phyloP scores from a whole-genome alignment of 2,888 invertebrate genomes.

The Elegia similella region DNA sequence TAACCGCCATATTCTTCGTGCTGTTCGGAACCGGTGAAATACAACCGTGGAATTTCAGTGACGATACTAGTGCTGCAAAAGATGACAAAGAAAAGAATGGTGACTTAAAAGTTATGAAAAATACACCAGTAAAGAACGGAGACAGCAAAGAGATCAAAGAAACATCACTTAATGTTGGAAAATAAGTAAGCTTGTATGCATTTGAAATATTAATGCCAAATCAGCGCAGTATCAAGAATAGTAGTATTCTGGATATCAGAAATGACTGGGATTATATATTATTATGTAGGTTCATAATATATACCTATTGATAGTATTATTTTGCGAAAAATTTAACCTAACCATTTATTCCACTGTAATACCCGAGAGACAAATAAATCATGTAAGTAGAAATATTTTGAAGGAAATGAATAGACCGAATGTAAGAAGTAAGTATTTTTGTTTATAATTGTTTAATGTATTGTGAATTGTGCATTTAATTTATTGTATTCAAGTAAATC shows the following conservation, averaged over 20 bases:
- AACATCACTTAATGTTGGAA: conserved; percentile 53
- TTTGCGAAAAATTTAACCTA: no score
- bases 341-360: neutral
- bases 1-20: conserved; percentile 86
- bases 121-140: conserved; percentile 39
- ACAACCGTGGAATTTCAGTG: conserved; percentile 85
- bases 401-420: neutral
- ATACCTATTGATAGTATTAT: neutral
- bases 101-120: conserved; percentile 48
- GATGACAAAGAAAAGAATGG: conserved; percentile 43
- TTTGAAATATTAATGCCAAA: neutral
- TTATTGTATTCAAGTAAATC: conserved; percentile 13
- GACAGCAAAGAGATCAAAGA: conserved; percentile 57
- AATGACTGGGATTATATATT: neutral
- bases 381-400: neutral
- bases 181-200: conserved; percentile 30
- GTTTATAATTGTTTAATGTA: neutral
- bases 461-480: conserved; percentile 19
- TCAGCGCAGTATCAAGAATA: neutral
- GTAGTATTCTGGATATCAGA: neutral
- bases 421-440: neutral
- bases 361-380: neutral
- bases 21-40: conserved; percentile 86
- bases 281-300: neutral
- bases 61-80: conserved; percentile 34